Conservation (phyloP, 2,888 invertebrate species). For the Ariolimax columbianus region DNA sequence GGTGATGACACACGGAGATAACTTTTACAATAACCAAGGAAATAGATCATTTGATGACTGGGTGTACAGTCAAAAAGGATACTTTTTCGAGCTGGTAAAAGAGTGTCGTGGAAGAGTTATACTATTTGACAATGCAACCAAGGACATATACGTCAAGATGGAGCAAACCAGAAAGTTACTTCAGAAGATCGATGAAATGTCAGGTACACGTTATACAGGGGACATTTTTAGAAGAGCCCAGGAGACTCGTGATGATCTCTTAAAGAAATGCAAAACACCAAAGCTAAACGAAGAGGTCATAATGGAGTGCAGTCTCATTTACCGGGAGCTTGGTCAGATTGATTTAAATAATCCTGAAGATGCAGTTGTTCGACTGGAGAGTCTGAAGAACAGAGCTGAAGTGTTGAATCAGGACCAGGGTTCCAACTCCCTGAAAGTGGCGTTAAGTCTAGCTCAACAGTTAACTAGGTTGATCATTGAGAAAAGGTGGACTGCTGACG, state of each 20-base stretch:
- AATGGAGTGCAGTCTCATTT: background rate
- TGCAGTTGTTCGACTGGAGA: background rate
- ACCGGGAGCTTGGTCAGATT: background rate
- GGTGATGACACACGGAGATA: background rate
- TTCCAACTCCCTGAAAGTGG: background rate
- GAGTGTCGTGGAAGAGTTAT: constrained; percentile 1
- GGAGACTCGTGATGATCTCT: background rate
- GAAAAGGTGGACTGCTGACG: no score
- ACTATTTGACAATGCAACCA: constrained; percentile 1
- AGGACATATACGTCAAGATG: background rate
- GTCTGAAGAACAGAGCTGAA: background rate
- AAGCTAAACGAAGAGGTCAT: background rate
- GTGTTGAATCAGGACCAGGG: background rate
- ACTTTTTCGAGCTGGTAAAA: background rate
- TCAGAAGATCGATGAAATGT: background rate
- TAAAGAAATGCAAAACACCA: background rate
- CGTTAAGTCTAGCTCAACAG: background rate
- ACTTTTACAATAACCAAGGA: background rate
- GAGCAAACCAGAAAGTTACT: background rate
- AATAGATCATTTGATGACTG: background rate
- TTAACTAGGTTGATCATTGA: background rate
- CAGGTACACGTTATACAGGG: background rate
- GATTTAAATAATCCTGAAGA: background rate
- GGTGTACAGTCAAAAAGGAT: background rate
- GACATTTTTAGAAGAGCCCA: background rate